Conservation (phyloP, 2,888 invertebrate species). For the Cataglyphis altisquamis region DNA sequence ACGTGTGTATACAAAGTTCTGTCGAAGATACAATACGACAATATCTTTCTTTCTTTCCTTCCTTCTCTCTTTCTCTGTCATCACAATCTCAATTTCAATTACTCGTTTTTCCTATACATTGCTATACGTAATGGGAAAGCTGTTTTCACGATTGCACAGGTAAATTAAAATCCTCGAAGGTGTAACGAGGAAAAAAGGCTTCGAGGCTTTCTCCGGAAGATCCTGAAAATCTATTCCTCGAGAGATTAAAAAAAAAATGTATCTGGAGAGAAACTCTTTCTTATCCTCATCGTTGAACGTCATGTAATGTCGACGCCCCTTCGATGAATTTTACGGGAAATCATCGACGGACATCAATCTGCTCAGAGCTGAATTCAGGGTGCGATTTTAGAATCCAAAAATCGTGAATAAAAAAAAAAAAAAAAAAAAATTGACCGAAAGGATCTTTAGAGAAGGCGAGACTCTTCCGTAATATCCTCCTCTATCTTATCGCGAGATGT, state of each 20-base stretch:
- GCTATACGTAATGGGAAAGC: slow-evolving; percentile 38
- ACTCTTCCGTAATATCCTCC: slow-evolving; percentile 35
- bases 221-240: slow-evolving; percentile 62
- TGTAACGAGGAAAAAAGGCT: slow-evolving; percentile 33
- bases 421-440: not conserved
- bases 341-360: slow-evolving; percentile 7
- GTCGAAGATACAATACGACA: slow-evolving; percentile 43
- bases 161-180: slow-evolving; percentile 28
- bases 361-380: slow-evolving; percentile 9
- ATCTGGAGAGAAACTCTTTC: slow-evolving; percentile 14
- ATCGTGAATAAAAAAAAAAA: not conserved
- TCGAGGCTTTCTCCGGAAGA: not conserved
- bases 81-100: slow-evolving; percentile 14
- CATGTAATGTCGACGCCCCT: slow-evolving; percentile 2
- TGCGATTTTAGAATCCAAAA: slow-evolving; percentile 5
- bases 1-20: slow-evolving; percentile 50
- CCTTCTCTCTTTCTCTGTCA: not conserved
- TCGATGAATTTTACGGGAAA: not conserved
- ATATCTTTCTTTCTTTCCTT: not conserved
- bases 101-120: slow-evolving; percentile 3
- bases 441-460: slow-evolving; percentile 27
- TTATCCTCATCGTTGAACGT: slow-evolving; percentile 35
- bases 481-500: slow-evolving; percentile 18
- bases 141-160: slow-evolving; percentile 36
- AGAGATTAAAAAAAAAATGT: slow-evolving; percentile 68